Conservation (phyloP, 2,797 vertebrate species). For the Mastacembelus armatus region DNA sequence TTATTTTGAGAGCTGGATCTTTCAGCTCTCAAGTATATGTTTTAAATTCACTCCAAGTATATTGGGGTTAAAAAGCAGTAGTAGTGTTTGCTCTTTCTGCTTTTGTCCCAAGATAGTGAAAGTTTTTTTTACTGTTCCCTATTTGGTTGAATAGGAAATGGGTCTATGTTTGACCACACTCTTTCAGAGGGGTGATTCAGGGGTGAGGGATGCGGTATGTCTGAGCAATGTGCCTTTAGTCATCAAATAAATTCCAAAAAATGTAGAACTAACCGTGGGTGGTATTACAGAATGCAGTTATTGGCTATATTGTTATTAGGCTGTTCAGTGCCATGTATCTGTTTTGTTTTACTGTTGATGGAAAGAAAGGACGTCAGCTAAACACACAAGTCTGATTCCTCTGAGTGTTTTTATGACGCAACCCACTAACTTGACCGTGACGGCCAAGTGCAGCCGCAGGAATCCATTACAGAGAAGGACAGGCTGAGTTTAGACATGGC, state of each 20-base stretch:
- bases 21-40: conserved; percentile 7
- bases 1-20: conserved; percentile 13
- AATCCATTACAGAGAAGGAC: conserved; percentile 63
- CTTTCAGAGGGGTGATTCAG: conserved; percentile 14
- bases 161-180: conserved; percentile 4
- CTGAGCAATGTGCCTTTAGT: conserved; percentile 41
- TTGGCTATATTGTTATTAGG: conserved; percentile 28
- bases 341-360: conserved; percentile 62
- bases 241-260: conserved; percentile 30
- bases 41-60: neutral
- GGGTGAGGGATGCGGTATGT: conserved; percentile 37
- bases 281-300: conserved; percentile 13
- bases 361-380: conserved; percentile 46
- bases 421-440: conserved; percentile 57
- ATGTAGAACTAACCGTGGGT: conserved; percentile 21
- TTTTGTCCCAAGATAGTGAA: neutral
- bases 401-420: conserved; percentile 58
- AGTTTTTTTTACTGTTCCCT: conserved; percentile 3
- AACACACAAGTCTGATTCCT: conserved; percentile 45
- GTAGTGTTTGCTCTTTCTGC: neutral
- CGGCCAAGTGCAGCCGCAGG: conserved; percentile 69
- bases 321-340: conserved; percentile 32
- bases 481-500: conserved; percentile 62
- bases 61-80: neutral
- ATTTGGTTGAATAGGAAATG: conserved; percentile 25